Evolutionary conservation across 2,797 vertebrate species (phyloP), one percentile per base, ranked within the genome.

Genomic region (Propithecus deckenii): DNA sequence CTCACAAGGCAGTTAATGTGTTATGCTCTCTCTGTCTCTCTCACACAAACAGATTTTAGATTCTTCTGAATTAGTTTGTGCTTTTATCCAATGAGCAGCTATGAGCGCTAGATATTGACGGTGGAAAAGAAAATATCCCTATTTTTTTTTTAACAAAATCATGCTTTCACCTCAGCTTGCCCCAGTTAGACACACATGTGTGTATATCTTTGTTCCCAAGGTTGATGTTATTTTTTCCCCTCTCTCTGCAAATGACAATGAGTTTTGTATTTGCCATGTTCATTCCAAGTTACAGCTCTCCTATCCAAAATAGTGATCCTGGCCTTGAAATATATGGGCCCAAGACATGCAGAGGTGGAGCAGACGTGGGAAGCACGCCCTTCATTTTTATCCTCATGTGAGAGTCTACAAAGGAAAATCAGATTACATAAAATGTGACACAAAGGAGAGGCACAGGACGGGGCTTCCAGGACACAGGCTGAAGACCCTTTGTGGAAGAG

Each of bases 71-170:
- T 28, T 4, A 35, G 32, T 30, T 57, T 78, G 10, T 14, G 48
- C 13, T 84, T 57, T 22, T 32, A 48, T 41, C 38, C 46, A 30
- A 2, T 3, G 59, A 59, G 30, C 46, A 32, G 41, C 59, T 28
- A 12, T 9, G 23, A 80, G 10, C 11, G 15, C n/a, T 38, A 28
- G 1, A 1, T 23, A n/a, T 5, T 89, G 57, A 67, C n/a, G 38
- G 8, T 72, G 50, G 67, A 35, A 35, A 59, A 83, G 22, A 81
- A 83, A 72, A 63, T 0, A 10, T 18, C 10, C n/a, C 35, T 23
- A 4, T 78, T 55, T 57, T 94, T 55, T 94, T 86, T 95, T 74
- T 14, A 65, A 78, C 10, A 13, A 88, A 97, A 63, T 15, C 50
- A 50, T 38, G 28, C 9, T 76, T 50, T 65, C 22, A 2, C 57